Evolutionary conservation across 2,888 invertebrate genomes (phyloP).

Genomic region (Polia nebulosa): DNA sequence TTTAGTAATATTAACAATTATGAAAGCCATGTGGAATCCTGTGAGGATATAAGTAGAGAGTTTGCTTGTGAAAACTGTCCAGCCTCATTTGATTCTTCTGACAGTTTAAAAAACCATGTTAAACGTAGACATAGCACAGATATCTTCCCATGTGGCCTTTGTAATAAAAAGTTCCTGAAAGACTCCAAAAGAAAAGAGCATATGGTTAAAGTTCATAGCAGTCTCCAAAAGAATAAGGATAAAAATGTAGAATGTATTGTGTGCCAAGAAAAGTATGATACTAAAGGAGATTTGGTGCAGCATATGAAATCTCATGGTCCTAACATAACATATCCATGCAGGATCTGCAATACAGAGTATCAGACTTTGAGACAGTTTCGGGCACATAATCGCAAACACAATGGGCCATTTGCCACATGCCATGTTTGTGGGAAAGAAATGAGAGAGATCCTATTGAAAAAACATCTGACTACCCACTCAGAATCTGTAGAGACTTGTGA

Average conservation of each 20-base stretch:
- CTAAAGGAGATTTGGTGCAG: slow-evolving; percentile 69
- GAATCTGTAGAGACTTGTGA: slow-evolving; percentile 59
- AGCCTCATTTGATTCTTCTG: slow-evolving; percentile 72
- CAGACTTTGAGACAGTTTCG: slow-evolving; percentile 49
- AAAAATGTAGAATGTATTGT: slow-evolving; percentile 39
- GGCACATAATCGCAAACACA: slow-evolving; percentile 54
- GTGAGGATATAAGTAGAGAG: slow-evolving; percentile 66
- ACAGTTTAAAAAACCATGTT: slow-evolving; percentile 68
- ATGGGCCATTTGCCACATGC: slow-evolving; percentile 52
- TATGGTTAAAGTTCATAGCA: slow-evolving; percentile 73
- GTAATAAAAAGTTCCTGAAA: slow-evolving; percentile 66
- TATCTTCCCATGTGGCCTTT: slow-evolving; percentile 72
- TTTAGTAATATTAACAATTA: slow-evolving; percentile 67
- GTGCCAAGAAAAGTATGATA: slow-evolving; percentile 66
- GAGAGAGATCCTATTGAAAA: slow-evolving; percentile 58
- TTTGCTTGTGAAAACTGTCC: slow-evolving; percentile 70
- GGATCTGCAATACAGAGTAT: slow-evolving; percentile 54
- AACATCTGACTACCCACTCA: slow-evolving; percentile 64
- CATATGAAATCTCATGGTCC: slow-evolving; percentile 68
- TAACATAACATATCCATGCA: slow-evolving; percentile 43
- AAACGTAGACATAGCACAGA: slow-evolving; percentile 70
- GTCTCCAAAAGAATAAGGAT: slow-evolving; percentile 69
- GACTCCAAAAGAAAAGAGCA: slow-evolving; percentile 69
- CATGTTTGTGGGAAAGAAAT: slow-evolving; percentile 65
- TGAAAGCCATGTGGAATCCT: slow-evolving; percentile 68